Evolutionary conservation across 2,888 invertebrate genomes (phyloP), one percentile per base, ranked within the genome.

Genomic region (Exocentrus adspersus): DNA sequence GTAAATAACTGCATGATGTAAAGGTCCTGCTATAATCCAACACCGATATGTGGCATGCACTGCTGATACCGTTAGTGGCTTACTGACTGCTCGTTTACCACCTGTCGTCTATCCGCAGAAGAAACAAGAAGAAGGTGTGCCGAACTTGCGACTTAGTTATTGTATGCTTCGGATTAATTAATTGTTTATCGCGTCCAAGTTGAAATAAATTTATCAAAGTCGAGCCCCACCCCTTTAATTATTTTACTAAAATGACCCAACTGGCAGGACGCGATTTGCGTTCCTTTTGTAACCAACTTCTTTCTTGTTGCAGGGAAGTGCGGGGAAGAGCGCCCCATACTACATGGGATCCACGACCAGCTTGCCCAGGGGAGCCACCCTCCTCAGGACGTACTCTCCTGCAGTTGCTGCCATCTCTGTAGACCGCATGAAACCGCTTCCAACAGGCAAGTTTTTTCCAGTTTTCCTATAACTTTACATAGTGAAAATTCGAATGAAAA

Each of bases 341-440:
- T 92, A 91, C 82, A 90, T 92, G 84, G 89, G 90, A 1, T 85
- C 86, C 5, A 87, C 88, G 42, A 79, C 84, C 0, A 91, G 91
- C 6, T 81, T 92, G 59, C 91, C 91, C 0, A 85, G 91, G 16
- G 89, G 90, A 7, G 88, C 90, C 2, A 85, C 89, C 2, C 83
- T 89, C 66, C 81, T 91, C 46, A 84, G 91, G 52, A 88, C 90
- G 0, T 91, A 90, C 78, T 90, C 91, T 10, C 90, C 91, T 9
- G 87, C 87, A 9, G 83, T 86, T 7, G 85, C 84, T 0, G 86
- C 87, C 1, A 83, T 88, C 7, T 87, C 88, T 0, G 85, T 87
- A 1, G 89, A 89, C 72, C 84, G 88, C 17, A 82, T 85, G 53
- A 87, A 88, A 76, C 76, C 84, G 1, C 78, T 87, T 16, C 85